Conservation (phyloP, 2,888 invertebrate genomes). For the Thereva unica region DNA sequence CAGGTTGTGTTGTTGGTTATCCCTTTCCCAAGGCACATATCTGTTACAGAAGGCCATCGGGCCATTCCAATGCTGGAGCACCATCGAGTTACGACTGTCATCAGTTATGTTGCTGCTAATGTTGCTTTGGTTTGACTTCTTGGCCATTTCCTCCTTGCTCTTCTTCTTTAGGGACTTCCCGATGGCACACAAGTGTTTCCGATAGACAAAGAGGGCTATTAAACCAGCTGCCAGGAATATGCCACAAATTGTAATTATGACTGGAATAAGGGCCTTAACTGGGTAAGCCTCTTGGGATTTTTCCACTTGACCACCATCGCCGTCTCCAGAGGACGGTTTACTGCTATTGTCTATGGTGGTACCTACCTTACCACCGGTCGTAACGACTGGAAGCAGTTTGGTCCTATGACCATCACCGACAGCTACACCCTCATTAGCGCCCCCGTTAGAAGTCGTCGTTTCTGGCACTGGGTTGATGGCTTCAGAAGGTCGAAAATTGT, state of each 20-base stretch:
- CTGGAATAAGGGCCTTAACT: constrained; percentile 70
- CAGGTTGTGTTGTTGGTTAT: constrained; percentile 56
- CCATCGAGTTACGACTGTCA: constrained; percentile 60
- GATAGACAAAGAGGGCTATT: constrained; percentile 68
- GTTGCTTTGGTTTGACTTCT: constrained; percentile 58
- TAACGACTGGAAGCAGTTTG: neutral
- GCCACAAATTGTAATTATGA: constrained; percentile 68
- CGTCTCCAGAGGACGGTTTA: constrained; percentile 42
- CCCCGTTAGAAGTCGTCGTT: neutral
- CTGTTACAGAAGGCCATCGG: constrained; percentile 79
- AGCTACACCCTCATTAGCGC: constrained; percentile 16
- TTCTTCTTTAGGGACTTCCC: constrained; percentile 62
- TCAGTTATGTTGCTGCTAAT: constrained; percentile 52
- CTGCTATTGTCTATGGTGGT: neutral
- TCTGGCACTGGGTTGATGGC: neutral
- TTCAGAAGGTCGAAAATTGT: neutral
- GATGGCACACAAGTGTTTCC: constrained; percentile 71
- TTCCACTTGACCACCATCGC: constrained; percentile 24
- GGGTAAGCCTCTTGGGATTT: constrained; percentile 60
- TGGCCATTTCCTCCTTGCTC: constrained; percentile 76
- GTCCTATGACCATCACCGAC: neutral
- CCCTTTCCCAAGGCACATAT: constrained; percentile 80
- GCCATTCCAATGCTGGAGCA: constrained; percentile 79
- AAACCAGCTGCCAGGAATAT: constrained; percentile 70
- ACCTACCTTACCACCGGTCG: neutral